Conservation (phyloP, 2,797 vertebrate genomes). For the Luscinia luscinia region DNA sequence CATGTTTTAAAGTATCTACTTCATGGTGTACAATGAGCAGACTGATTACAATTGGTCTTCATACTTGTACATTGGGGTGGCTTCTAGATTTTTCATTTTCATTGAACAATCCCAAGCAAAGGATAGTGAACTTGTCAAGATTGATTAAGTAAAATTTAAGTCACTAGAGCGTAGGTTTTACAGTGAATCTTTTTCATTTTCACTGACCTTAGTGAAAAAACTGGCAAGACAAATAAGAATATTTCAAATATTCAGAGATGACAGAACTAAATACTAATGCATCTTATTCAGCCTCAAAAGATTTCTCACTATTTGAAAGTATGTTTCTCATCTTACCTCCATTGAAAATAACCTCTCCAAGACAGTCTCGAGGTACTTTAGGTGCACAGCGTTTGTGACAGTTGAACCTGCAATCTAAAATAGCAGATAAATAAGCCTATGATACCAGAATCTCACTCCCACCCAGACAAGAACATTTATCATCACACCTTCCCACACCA, state of each 20-base stretch:
- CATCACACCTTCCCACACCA: neutral
- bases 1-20: neutral
- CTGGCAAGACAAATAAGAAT: neutral
- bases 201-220: neutral
- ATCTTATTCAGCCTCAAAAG: neutral
- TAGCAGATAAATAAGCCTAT: neutral
- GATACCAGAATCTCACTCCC: neutral
- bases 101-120: neutral
- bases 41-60: neutral
- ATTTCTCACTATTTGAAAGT: conserved; percentile 3
- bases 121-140: neutral
- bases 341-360: conserved; percentile 95
- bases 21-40: neutral
- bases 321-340: conserved; percentile 83
- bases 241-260: neutral
- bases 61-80: neutral
- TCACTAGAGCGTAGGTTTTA: neutral
- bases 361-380: conserved; percentile 97
- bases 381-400: conserved; percentile 97
- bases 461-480: neutral
- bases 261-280: neutral
- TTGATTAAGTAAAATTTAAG: neutral
- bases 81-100: neutral
- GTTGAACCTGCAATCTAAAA: conserved; percentile 95
- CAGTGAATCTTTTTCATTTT: neutral